Conservation (phyloP, 2,888 invertebrate genomes). For the Lasioglossum marginatum region DNA sequence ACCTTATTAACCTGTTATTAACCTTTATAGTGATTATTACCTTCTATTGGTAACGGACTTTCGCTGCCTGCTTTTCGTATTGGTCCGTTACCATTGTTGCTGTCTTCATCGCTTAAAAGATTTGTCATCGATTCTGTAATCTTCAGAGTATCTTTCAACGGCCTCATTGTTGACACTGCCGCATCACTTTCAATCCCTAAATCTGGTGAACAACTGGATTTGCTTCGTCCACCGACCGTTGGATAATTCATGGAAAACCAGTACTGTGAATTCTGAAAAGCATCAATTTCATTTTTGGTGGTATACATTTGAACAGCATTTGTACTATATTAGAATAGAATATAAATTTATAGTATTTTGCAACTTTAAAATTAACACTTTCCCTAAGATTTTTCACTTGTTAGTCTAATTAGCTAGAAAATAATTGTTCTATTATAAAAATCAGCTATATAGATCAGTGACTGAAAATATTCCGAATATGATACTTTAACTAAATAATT, state of each 20-base stretch:
- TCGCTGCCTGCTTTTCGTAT: slow-evolving; percentile 76
- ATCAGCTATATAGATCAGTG: no score
- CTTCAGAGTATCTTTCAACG: slow-evolving; percentile 80
- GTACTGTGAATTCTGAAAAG: slow-evolving; percentile 77
- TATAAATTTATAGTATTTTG: not conserved
- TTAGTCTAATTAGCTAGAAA: not conserved
- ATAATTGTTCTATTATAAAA: not conserved
- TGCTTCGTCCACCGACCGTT: slow-evolving; percentile 78
- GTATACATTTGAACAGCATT: not conserved
- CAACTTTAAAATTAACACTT: no score
- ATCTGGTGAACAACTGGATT: slow-evolving; percentile 89
- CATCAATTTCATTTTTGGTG: slow-evolving; percentile 1
- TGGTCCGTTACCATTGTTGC: slow-evolving; percentile 71
- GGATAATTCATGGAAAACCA: slow-evolving; percentile 80
- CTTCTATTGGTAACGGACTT: slow-evolving; percentile 81
- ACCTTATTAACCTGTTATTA: no score
- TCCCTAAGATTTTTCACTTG: not conserved
- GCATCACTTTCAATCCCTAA: slow-evolving; percentile 95
- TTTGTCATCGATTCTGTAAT: slow-evolving; percentile 84
- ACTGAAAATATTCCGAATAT: no score
- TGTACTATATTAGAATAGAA: not conserved
- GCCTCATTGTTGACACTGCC: slow-evolving; percentile 78
- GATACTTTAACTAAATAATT: no score
- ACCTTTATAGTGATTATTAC: no score
- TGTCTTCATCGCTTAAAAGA: slow-evolving; percentile 81